A percentile compares a stretch with the other conserved stretches of the same genome.
These are phyloP conservation scores for Meloidogyne hapla DNA, from an alignment of 1,140 invertebrate species.

Conservation along the genomic window DNA sequence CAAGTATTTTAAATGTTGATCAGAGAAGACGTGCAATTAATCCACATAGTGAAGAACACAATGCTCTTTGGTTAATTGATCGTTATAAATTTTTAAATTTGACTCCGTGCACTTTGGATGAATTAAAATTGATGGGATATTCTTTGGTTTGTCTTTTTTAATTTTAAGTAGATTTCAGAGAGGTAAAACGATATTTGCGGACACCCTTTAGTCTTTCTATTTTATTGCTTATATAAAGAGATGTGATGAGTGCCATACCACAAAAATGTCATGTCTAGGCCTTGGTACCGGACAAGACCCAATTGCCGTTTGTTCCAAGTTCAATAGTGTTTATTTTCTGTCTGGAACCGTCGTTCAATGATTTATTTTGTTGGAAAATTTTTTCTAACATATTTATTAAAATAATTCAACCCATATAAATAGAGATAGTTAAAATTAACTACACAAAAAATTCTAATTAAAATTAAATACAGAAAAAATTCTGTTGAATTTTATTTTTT, in stretches of 20 bases:
- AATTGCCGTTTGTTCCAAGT: too few species aligned
- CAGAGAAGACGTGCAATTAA: slow-evolving; percentile 85
- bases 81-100: slow-evolving; percentile 62
- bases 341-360: too few species aligned
- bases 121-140: slow-evolving; percentile 61
- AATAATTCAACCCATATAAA: too few species aligned
- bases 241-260: too few species aligned
- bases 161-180: slow-evolving; percentile 33
- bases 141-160: not conserved
- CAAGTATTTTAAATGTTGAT: slow-evolving; percentile 97
- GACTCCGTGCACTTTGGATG: slow-evolving; percentile 56
- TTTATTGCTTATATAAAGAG: too few species aligned
- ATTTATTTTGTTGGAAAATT: too few species aligned
- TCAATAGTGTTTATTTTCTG: too few species aligned
- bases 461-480: not conserved
- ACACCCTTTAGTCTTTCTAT: not conserved
- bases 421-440: too few species aligned
- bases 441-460: not conserved
- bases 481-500: not conserved
- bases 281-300: too few species aligned
- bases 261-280: too few species aligned
- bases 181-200: not conserved
- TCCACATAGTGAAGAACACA: slow-evolving; percentile 69
- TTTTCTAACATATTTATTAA: too few species aligned
- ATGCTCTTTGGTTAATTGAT: slow-evolving; percentile 58